Conservation (phyloP, 2,888 invertebrate genomes). For the Apeira syringaria region DNA sequence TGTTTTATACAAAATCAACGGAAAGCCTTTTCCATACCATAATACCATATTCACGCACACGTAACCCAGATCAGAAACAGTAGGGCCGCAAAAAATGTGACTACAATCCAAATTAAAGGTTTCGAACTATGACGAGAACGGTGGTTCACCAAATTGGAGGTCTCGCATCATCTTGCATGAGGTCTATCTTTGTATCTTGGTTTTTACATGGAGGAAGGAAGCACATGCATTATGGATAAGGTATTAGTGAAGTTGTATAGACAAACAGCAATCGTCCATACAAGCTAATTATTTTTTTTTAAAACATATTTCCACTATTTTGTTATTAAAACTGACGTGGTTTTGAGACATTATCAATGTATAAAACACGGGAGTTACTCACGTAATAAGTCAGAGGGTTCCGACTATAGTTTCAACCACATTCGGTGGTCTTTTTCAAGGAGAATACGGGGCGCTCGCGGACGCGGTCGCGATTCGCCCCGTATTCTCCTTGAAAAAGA, state of each 20-base stretch:
- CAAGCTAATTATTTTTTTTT: neutral
- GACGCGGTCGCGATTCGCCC: too few species aligned
- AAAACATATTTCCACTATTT: too few species aligned
- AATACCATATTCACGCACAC: slow-evolving; percentile 8
- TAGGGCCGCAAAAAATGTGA: slow-evolving; percentile 54
- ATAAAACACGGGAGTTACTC: too few species aligned
- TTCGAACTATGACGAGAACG: slow-evolving; percentile 45
- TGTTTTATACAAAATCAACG: too few species aligned
- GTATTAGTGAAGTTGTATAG: neutral
- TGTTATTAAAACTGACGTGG: too few species aligned
- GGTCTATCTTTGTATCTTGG: neutral
- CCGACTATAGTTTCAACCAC: too few species aligned
- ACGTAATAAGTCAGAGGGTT: neutral
- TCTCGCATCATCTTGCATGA: slow-evolving; percentile 2
- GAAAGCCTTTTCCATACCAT: slow-evolving; percentile 10
- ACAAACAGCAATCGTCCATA: neutral
- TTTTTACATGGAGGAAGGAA: neutral
- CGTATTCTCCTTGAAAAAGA: too few species aligned
- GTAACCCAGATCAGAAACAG: slow-evolving; percentile 48
- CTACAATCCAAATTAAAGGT: slow-evolving; percentile 55
- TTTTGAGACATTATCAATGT: too few species aligned
- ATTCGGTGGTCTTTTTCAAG: too few species aligned
- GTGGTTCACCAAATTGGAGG: slow-evolving; percentile 40
- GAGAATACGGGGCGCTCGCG: too few species aligned
- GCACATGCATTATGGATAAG: neutral